A percentile compares a stretch with the other conserved stretches of the same genome.
Conservation (phyloP, 2,113 vertebrate genomes). For the Ptilorrhoa leucosticta region DNA sequence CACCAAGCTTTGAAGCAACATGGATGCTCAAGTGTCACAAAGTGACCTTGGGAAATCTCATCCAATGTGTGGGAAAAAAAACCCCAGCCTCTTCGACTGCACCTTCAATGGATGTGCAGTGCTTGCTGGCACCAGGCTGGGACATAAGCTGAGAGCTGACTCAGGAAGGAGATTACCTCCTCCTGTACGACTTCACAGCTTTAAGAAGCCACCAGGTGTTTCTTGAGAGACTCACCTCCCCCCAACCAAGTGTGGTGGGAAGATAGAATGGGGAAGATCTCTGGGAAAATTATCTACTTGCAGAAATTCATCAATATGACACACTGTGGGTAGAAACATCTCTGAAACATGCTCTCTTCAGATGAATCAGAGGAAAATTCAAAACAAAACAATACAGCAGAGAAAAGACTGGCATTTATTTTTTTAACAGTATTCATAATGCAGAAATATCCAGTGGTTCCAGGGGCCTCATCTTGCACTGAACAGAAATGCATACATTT, state of each 20-base stretch:
- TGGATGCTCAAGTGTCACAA: not conserved
- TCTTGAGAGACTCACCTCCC: not conserved
- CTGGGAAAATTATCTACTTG: not conserved
- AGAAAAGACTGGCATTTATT: not conserved
- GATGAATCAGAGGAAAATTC: not conserved
- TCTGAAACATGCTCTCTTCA: not conserved
- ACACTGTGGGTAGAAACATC: not conserved
- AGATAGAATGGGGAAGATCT: not conserved
- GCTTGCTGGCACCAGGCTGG: not conserved
- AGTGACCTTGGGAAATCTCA: not conserved
- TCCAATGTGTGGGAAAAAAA: not conserved
- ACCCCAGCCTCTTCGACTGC: not conserved
- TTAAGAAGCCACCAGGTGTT: not conserved
- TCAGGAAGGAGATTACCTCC: not conserved
- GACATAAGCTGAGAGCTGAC: not conserved
- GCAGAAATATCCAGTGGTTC: not conserved
- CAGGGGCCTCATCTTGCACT: not conserved
- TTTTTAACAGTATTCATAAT: not conserved
- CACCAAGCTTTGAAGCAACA: not conserved
- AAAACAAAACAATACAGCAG: not conserved
- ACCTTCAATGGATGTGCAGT: not conserved
- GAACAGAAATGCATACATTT: not conserved
- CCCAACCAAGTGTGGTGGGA: not conserved
- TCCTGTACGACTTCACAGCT: not conserved
- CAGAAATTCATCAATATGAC: not conserved